Evolutionary conservation across 2,113 vertebrate genomes (phyloP).

Genomic region (Nycticorax nycticorax): DNA sequence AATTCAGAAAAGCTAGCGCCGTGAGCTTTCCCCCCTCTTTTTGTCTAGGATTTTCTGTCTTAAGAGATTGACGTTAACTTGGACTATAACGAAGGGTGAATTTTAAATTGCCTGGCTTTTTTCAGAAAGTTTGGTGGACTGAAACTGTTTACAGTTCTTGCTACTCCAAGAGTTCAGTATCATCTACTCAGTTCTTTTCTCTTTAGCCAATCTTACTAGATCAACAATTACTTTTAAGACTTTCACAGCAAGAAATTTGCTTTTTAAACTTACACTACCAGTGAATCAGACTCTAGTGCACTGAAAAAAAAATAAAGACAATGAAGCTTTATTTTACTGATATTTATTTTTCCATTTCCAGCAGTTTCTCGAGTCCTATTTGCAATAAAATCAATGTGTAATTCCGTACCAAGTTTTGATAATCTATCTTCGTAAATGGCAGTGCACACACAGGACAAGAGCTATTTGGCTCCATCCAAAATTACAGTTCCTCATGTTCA

Average conservation of each 20-base stretch:
- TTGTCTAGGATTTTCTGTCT: background rate
- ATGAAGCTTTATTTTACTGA: background rate
- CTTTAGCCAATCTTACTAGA: background rate
- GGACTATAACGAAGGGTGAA: background rate
- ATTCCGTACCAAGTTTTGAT: background rate
- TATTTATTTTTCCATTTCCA: background rate
- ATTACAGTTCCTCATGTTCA: background rate
- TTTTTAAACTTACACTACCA: background rate
- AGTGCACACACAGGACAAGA: background rate
- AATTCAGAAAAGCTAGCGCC: background rate
- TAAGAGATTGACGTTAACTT: background rate
- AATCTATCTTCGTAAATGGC: background rate
- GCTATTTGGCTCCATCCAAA: background rate
- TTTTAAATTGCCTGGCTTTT: background rate
- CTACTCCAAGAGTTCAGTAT: background rate
- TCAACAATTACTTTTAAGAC: background rate
- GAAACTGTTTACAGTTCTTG: background rate
- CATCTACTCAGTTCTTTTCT: background rate
- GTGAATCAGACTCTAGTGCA: background rate
- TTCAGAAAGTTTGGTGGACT: background rate
- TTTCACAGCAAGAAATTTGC: background rate
- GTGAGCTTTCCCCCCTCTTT: accelerated
- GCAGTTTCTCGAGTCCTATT: background rate
- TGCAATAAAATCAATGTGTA: background rate
- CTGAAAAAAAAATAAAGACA: background rate